These are phyloP conservation scores for Podarcis muralis DNA, from an alignment of 2,113 vertebrate genomes.

Conservation along the genomic window DNA sequence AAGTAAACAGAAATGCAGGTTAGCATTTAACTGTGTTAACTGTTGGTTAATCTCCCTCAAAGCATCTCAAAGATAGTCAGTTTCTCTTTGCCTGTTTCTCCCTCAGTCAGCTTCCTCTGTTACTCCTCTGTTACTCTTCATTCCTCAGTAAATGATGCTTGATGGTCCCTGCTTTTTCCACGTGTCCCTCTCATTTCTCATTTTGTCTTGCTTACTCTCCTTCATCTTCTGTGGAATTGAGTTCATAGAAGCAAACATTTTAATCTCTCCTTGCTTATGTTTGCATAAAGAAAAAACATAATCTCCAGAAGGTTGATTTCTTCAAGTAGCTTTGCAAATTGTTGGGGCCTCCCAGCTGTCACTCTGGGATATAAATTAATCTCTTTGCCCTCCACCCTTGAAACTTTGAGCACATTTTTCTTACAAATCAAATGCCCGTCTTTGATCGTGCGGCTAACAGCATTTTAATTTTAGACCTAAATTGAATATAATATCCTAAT, in stretches of 20 bases:
- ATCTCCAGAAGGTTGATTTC: background rate
- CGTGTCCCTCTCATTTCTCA: background rate
- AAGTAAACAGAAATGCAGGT: background rate
- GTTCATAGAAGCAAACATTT: background rate
- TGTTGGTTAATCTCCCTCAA: background rate
- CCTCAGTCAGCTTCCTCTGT: too few relatives aligned
- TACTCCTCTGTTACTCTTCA: background rate
- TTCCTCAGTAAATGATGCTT: background rate
- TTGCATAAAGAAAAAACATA: background rate
- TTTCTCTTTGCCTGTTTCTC: background rate
- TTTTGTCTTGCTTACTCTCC: background rate
- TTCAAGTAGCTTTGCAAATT: background rate
- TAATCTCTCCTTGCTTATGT: background rate
- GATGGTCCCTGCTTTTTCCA: background rate
- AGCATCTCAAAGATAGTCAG: background rate
- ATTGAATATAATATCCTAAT: background rate
- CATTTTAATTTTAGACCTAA: background rate
- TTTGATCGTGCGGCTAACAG: background rate
- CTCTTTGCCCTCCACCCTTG: background rate
- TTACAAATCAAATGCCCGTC: background rate
- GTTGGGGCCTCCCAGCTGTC: background rate
- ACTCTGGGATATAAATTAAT: slow-evolving; percentile 1
- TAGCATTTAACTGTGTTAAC: background rate
- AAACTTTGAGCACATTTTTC: background rate
- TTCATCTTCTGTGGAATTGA: slow-evolving; percentile 11